Conservation (phyloP, 1,140 invertebrate species). For the Adoxophyes honmai region DNA sequence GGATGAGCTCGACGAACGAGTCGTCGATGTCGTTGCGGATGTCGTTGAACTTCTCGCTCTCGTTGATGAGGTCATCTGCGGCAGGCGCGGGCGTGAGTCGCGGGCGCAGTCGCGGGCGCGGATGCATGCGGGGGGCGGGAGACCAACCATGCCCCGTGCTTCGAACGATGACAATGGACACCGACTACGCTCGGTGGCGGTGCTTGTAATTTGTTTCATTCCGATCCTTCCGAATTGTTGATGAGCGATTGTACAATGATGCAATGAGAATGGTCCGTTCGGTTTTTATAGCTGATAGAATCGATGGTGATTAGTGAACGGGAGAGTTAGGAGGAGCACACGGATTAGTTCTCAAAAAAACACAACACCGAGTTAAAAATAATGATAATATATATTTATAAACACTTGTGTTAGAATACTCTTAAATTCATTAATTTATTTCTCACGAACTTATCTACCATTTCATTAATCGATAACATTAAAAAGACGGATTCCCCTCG, state of each 20-base stretch:
- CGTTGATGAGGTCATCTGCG: conserved; percentile 97
- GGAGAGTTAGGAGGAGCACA: conserved; percentile 40
- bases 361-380: conserved; percentile 65
- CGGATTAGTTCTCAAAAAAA: conserved; percentile 60
- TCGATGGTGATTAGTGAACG: conserved; percentile 34
- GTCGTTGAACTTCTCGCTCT: conserved; percentile 98
- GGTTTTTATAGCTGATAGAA: conserved; percentile 70
- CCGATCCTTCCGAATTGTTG: conserved; percentile 17
- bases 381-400: conserved; percentile 76
- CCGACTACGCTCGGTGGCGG: conserved; percentile 14
- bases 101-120: conserved; percentile 17
- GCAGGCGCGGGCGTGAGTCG: conserved; percentile 44
- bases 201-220: conserved; percentile 16
- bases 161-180: conserved; percentile 44
- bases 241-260: conserved; percentile 15
- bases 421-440: conserved; percentile 76
- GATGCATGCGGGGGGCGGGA: conserved; percentile 31
- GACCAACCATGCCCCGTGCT: conserved; percentile 32
- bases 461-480: conserved; percentile 70
- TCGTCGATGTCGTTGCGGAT: conserved; percentile 98
- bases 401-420: conserved; percentile 77
- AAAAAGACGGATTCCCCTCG: conserved; percentile 62
- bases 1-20: conserved; percentile 96
- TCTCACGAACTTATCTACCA: conserved; percentile 73
- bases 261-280: conserved; percentile 24